Evolutionary conservation across 2,113 vertebrate genomes (phyloP).

Genomic region (Zosterops borbonicus): DNA sequence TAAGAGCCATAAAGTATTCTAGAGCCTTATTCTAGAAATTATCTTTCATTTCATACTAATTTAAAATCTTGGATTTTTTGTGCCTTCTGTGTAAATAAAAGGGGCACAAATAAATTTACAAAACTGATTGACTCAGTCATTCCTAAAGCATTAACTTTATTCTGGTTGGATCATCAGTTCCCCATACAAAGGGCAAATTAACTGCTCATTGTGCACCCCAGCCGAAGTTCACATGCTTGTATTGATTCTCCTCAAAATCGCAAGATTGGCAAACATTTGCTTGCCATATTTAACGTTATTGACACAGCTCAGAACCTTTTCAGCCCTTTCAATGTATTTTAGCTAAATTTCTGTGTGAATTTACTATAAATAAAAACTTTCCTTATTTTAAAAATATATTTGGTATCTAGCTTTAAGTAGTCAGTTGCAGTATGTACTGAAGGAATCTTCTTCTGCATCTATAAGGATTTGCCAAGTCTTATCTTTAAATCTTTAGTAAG

Average conservation of each 20-base stretch:
- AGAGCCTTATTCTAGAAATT: background rate
- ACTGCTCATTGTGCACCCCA: rapidly evolving
- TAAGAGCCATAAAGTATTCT: background rate
- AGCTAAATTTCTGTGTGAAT: background rate
- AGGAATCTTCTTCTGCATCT: background rate
- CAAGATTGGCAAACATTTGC: background rate
- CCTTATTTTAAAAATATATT: background rate
- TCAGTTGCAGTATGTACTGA: background rate
- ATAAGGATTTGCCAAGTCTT: background rate
- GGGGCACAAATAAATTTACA: background rate
- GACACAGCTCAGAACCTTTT: background rate
- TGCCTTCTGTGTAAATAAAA: background rate
- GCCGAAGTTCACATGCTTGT: background rate
- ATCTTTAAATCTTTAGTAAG: background rate
- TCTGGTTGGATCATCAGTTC: background rate
- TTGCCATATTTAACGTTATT: background rate
- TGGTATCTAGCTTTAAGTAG: background rate
- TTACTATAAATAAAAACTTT: background rate
- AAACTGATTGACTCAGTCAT: background rate
- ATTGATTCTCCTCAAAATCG: background rate
- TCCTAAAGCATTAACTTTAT: background rate
- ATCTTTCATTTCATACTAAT: background rate
- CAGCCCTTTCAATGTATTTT: background rate
- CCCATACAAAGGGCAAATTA: background rate
- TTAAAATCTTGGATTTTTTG: background rate